A percentile compares a stretch with the other conserved stretches of the same genome.
Conservation (phyloP, 53 echinoderm and acorn worm genomes). For the Echinarachnius parma region DNA sequence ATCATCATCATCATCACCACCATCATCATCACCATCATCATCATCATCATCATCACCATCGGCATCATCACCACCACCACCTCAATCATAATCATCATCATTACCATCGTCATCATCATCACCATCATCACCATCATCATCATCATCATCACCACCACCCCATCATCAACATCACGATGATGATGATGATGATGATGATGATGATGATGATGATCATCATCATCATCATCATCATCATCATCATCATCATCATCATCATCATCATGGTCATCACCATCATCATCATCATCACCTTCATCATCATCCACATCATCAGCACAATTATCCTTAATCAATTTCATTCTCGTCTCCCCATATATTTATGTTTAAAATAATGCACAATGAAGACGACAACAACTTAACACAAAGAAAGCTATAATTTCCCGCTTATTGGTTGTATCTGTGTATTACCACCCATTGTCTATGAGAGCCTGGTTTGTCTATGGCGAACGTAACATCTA, state of each 20-base stretch:
- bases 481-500: no score
- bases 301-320: background rate
- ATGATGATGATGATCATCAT: background rate
- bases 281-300: slow-evolving; percentile 9
- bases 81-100: background rate
- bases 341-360: no score
- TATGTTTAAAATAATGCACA: no score
- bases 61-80: background rate
- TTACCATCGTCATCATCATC: background rate
- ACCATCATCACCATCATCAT: background rate
- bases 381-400: no score
- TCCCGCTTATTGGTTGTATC: no score
- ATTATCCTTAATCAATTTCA: no score
- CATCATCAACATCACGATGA: background rate
- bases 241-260: slow-evolving; percentile 13
- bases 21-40: background rate
- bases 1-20: background rate
- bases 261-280: background rate
- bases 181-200: background rate
- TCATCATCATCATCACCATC: background rate
- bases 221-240: background rate
- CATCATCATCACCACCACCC: slow-evolving; percentile 6
- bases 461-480: no score
- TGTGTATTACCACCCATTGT: no score
- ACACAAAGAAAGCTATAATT: no score